Percentiles rank a stretch among this genome's conserved stretches.
Evolutionary conservation across 2,888 invertebrate genomes (phyloP).

Genomic region (Linyphia triangularis): DNA sequence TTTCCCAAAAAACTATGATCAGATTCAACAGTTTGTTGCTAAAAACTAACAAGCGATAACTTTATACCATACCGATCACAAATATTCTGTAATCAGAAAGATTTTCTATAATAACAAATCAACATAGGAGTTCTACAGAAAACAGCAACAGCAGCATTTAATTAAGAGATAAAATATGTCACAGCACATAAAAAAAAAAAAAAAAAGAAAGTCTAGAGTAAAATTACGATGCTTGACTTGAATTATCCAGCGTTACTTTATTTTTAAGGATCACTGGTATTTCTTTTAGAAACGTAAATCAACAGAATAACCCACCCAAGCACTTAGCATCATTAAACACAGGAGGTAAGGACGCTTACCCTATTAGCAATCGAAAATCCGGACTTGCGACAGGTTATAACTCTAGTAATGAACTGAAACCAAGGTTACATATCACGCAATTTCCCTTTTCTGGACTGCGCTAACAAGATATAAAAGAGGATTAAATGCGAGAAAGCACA

Average conservation of each 20-base stretch:
- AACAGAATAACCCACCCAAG: neutral
- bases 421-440: neutral
- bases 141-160: too few species aligned
- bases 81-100: too few species aligned
- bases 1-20: too few species aligned
- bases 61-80: too few species aligned
- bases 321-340: slow-evolving; percentile 34
- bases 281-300: neutral
- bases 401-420: slow-evolving; percentile 27
- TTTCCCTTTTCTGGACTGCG: neutral
- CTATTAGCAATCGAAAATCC: slow-evolving; percentile 49
- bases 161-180: neutral
- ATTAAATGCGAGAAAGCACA: slow-evolving; percentile 54
- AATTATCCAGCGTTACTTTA: neutral
- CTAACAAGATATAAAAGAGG: slow-evolving; percentile 67
- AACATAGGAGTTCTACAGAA: too few species aligned
- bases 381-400: slow-evolving; percentile 40
- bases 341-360: slow-evolving; percentile 7
- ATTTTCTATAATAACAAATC: too few species aligned
- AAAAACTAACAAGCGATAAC: too few species aligned
- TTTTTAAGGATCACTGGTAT: neutral
- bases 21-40: too few species aligned
- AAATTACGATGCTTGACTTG: neutral
- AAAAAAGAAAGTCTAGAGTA: neutral
- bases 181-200: neutral